Percentiles rank a stretch among this genome's conserved stretches.
These are phyloP conservation scores for Biston stratarius DNA, from an alignment of 2,888 invertebrate species.

Conservation along the genomic window DNA sequence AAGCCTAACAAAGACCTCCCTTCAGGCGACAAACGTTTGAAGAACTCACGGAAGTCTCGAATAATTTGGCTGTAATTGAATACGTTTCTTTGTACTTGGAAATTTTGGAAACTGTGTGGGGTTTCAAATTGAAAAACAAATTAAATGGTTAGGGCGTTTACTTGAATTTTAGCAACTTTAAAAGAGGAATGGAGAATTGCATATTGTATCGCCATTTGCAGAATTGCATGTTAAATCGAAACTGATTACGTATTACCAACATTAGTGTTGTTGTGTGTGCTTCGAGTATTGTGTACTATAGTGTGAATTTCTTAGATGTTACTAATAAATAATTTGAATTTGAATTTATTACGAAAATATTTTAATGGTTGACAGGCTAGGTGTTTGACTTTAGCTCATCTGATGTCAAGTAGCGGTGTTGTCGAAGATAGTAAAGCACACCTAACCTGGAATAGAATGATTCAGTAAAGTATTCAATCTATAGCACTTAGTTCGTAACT, in stretches of 20 bases:
- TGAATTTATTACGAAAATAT: no score
- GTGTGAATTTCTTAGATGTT: no score
- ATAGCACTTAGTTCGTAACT: conserved; percentile 48
- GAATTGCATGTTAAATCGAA: neutral
- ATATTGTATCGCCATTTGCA: neutral
- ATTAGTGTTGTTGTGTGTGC: no score
- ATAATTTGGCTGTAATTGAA: conserved; percentile 31
- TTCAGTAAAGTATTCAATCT: no score
- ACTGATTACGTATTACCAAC: neutral
- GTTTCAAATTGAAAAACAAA: conserved; percentile 13
- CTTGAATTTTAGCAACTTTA: neutral
- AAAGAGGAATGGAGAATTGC: no score
- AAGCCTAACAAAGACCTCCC: conserved; percentile 7
- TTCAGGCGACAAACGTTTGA: conserved; percentile 29
- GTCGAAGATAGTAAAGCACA: no score
- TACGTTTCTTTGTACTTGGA: conserved; percentile 22
- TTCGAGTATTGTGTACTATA: no score
- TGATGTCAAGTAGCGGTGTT: no score
- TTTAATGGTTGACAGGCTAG: no score
- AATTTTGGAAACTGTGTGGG: conserved; percentile 5
- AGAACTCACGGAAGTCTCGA: conserved; percentile 23
- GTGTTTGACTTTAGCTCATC: no score
- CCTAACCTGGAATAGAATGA: no score
- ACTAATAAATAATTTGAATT: no score
- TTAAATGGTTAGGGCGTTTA: conserved; percentile 4